Evolutionary conservation across 2,797 vertebrate genomes (phyloP), one percentile per base, ranked within the genome.

Genomic region (Discoglossus pictus): DNA sequence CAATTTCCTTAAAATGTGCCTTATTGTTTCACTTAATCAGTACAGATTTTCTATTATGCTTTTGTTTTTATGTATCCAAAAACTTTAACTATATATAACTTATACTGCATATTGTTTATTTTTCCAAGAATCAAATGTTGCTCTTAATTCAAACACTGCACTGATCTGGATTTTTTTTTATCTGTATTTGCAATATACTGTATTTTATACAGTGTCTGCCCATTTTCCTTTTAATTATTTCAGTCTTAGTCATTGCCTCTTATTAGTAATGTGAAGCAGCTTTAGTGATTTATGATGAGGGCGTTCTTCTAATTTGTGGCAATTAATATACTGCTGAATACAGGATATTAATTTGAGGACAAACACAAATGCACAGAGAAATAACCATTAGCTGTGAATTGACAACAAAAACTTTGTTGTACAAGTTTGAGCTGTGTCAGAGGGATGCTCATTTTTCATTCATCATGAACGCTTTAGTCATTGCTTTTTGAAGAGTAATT

Each of bases 321-420:
- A 63, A 71, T 64, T 71, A 63, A 52, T 71, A 71, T 20, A 42
- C 17, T 56, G 40, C 44, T n/a, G 18, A 52, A 58, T 51, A 24
- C 44, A 63, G 60, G 52, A 43, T 64, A 58, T 71, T 51, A 58
- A 71, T 71, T 55, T 64, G 52, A 20, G 20, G 18, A 51, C 36
- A 55, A 61, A 25, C 38, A 53, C 18, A 27, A 61, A 56, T 35
- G 17, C 43, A 1, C 52, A 24, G n/a, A 62, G 34, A 56, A 63
- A 58, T 56, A 58, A 50, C 68, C 53, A 48, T 56, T 64, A 63
- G 44, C 60, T 51, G 35, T n/a, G 18, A 64, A 58, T 18, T 51
- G 61, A 59, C 58, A 69, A 47, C 52, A 71, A 39, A 70, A 71
- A 71, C 58, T 71, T 71, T 64, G 53, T 56, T 58, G 61, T 40